Percentiles rank a stretch among this genome's conserved stretches.
phyloP scores from a whole-genome alignment of 2,797 vertebrate species.

The Gambelia wislizenii region DNA sequence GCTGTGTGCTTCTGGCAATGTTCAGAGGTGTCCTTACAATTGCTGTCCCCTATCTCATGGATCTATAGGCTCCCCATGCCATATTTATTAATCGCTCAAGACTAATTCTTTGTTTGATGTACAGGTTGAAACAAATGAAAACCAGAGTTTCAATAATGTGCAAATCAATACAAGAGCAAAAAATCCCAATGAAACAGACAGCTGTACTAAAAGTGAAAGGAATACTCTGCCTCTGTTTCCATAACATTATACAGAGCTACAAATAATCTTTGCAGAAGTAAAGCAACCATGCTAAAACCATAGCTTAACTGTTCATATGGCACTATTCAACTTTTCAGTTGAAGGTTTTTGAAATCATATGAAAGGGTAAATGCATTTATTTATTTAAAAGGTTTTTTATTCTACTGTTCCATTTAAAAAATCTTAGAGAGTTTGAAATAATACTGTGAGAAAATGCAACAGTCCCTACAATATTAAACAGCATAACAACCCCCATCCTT shows the following conservation, averaged over 20 bases:
- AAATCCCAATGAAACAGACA: neutral
- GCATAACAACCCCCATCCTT: neutral
- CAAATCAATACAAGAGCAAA: neutral
- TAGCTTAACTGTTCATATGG: too few species aligned
- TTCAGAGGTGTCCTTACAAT: neutral
- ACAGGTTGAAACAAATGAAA: neutral
- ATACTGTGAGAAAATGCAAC: neutral
- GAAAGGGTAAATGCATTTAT: neutral
- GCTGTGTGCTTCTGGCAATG: neutral
- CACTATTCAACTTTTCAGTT: neutral
- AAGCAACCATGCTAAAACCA: neutral
- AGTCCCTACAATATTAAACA: neutral
- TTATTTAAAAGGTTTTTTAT: neutral
- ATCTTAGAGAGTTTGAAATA: neutral
- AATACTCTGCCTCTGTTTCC: neutral
- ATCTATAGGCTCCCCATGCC: too few species aligned
- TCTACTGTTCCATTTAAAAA: neutral
- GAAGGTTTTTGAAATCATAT: neutral
- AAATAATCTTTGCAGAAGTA: neutral
- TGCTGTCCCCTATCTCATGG: neutral
- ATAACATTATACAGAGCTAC: neutral
- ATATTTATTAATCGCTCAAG: neutral
- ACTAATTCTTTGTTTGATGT: neutral
- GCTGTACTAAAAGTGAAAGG: neutral
- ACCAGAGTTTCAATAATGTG: neutral